Percentiles rank a stretch among this genome's conserved stretches.
Conservation (phyloP, 2,113 vertebrate species). For the Antechinus flavipes region DNA sequence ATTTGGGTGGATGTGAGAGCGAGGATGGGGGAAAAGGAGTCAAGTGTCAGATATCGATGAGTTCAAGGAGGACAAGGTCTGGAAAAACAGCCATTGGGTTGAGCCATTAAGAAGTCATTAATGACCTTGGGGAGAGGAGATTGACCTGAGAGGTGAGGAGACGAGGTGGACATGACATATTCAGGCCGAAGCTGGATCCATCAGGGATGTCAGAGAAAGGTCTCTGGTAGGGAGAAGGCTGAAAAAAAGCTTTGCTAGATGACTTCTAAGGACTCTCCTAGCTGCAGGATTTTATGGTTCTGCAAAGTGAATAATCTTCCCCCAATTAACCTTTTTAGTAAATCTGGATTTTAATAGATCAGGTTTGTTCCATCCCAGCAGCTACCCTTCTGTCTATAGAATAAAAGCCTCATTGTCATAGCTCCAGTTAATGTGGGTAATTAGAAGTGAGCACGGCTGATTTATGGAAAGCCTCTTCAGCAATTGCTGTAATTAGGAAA, state of each 20-base stretch:
- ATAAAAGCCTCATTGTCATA: background rate
- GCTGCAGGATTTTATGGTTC: background rate
- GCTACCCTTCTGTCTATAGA: background rate
- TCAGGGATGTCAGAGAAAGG: background rate
- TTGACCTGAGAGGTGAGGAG: background rate
- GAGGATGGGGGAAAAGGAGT: background rate
- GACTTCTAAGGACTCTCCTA: background rate
- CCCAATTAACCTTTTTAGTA: background rate
- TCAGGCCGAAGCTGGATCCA: background rate
- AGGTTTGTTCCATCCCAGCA: background rate
- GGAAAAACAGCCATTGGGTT: background rate
- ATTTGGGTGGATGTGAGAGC: background rate
- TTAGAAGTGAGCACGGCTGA: background rate
- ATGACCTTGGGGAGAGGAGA: background rate
- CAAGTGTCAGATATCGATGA: background rate
- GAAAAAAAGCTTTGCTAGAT: background rate
- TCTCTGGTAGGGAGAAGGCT: background rate
- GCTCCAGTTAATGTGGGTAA: background rate
- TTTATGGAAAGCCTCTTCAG: slow-evolving; percentile 1
- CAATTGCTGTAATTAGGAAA: background rate
- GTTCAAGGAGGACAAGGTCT: background rate
- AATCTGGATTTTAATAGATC: background rate
- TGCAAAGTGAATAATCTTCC: background rate
- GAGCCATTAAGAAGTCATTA: background rate
- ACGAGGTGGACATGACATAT: background rate